phyloP scores from a whole-genome alignment of 2,888 invertebrate genomes.

The Junonia oenone region DNA sequence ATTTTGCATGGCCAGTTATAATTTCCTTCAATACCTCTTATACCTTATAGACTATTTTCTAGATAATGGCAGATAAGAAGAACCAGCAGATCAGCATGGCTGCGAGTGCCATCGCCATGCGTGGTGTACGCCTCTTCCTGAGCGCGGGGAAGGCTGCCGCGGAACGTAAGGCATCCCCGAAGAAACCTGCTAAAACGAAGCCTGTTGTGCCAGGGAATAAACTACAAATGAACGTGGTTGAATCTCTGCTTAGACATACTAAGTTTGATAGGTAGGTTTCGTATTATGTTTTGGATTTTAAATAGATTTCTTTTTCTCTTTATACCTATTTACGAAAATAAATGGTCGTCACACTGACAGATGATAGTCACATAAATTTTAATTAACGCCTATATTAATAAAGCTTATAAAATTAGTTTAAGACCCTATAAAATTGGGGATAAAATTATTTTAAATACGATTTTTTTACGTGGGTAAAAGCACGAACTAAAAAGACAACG shows the following conservation, averaged over 20 bases:
- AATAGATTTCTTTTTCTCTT: neutral
- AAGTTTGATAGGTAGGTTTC: constrained; percentile 83
- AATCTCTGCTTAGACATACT: constrained; percentile 82
- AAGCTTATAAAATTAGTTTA: too few species aligned
- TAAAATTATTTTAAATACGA: too few species aligned
- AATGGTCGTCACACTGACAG: too few species aligned
- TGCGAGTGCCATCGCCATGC: constrained; percentile 84
- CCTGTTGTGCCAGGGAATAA: constrained; percentile 58
- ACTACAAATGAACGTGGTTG: constrained; percentile 81
- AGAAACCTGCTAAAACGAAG: constrained; percentile 42
- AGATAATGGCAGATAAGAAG: constrained; percentile 35
- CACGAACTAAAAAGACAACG: too few species aligned
- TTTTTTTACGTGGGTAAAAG: too few species aligned
- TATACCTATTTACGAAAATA: neutral
- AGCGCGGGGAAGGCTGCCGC: constrained; percentile 73
- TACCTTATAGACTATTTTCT: too few species aligned
- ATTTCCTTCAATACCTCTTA: too few species aligned
- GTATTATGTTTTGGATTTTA: neutral
- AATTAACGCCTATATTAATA: too few species aligned
- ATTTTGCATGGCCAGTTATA: too few species aligned
- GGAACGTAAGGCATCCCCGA: constrained; percentile 39
- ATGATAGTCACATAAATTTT: too few species aligned
- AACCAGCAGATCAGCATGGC: constrained; percentile 76
- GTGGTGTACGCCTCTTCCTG: constrained; percentile 86
- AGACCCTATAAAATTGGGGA: too few species aligned